A percentile compares a stretch with the other conserved stretches of the same genome.
These are phyloP conservation scores for Callospermophilus lateralis DNA, from an alignment of 2,113 vertebrate species.

Conservation along the genomic window DNA sequence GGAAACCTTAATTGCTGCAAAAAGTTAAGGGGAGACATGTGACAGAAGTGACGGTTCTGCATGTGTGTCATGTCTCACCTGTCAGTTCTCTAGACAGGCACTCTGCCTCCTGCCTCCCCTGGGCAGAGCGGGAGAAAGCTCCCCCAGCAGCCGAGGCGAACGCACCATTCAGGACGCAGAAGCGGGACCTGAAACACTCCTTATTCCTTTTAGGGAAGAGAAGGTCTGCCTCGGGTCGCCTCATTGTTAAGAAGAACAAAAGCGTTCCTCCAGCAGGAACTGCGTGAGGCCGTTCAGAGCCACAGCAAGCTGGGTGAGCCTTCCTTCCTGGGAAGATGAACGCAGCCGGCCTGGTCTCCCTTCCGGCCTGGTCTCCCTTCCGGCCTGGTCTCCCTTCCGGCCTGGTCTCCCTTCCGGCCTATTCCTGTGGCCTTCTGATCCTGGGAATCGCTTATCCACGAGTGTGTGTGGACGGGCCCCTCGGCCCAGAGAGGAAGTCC, in stretches of 20 bases:
- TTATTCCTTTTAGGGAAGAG: constrained; percentile 70
- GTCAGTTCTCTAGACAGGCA: constrained; percentile 79
- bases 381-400: constrained; percentile 62
- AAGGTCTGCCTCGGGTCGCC: neutral
- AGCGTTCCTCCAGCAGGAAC: neutral
- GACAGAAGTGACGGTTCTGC: constrained; percentile 77
- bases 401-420: constrained; percentile 56
- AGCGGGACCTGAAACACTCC: neutral
- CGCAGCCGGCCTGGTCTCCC: constrained; percentile 59
- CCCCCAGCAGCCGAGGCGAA: constrained; percentile 11
- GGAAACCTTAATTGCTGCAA: constrained; percentile 82
- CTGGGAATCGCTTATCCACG: constrained; percentile 25
- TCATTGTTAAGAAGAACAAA: constrained; percentile 48
- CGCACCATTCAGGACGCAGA: neutral
- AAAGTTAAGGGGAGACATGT: constrained; percentile 78
- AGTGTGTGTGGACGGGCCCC: neutral
- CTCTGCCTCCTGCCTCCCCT: constrained; percentile 76
- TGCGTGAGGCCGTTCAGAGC: neutral
- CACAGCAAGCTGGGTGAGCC: constrained; percentile 17
- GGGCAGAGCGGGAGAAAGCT: neutral
- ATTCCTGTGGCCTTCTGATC: constrained; percentile 32
- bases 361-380: constrained; percentile 64
- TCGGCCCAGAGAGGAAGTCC: constrained; percentile 3
- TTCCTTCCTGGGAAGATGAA: constrained; percentile 74
- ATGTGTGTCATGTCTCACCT: constrained; percentile 78